Percentiles rank a stretch among this genome's conserved stretches.
These are phyloP conservation scores for Euzetes globulus DNA, from an alignment of 2,888 invertebrate species.

Conservation along the genomic window DNA sequence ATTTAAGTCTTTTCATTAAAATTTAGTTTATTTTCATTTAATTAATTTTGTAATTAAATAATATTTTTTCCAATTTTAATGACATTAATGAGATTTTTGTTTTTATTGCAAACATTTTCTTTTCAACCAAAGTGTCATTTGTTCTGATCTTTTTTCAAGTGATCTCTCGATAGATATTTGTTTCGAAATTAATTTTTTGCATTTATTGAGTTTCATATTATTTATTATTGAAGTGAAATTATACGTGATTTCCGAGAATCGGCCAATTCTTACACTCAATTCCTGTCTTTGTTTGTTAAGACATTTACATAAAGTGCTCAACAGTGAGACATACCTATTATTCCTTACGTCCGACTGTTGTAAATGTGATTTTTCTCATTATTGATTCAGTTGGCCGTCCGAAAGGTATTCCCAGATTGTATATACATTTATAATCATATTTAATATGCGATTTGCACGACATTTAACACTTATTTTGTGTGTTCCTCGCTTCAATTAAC, in stretches of 20 bases:
- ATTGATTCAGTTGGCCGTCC: neutral
- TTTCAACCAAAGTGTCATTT: neutral
- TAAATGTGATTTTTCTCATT: neutral
- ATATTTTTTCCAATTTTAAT: neutral
- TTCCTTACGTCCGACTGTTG: neutral
- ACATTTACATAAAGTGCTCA: too few species aligned
- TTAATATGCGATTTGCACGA: neutral
- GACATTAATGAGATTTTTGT: neutral
- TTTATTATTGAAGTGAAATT: too few species aligned
- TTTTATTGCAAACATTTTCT: neutral
- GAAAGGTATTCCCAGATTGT: neutral
- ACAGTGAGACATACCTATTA: too few species aligned
- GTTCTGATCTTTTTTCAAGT: neutral
- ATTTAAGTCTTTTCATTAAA: neutral
- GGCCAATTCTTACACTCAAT: too few species aligned
- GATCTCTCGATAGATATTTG: too few species aligned
- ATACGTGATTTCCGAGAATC: too few species aligned
- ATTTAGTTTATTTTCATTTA: too few species aligned
- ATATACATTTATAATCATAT: neutral
- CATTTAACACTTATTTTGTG: neutral
- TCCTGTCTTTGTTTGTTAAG: too few species aligned
- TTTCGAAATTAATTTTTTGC: too few species aligned
- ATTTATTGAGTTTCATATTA: too few species aligned
- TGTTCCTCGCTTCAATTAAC: neutral
- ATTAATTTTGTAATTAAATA: neutral